Percentiles rank a stretch among this genome's conserved stretches.
phyloP scores from a whole-genome alignment of 1,140 invertebrate species.

The Hylyphantes graminicola region DNA sequence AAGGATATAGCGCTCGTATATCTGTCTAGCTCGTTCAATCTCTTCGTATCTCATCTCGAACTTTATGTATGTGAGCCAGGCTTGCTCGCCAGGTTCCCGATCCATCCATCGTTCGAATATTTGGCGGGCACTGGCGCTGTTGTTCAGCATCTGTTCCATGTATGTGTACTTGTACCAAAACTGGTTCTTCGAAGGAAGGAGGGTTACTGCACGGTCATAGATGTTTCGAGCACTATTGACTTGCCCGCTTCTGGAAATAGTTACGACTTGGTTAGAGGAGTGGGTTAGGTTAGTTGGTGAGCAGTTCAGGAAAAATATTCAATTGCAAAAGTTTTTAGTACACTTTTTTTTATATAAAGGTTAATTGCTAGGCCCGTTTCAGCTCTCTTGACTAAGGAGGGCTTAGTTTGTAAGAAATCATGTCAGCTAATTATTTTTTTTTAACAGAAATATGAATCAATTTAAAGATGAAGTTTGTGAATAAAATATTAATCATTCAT shows the following conservation, averaged over 20 bases:
- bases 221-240: constrained; percentile 99
- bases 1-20: constrained; percentile 88
- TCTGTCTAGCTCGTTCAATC: constrained; percentile 89
- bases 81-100: constrained; percentile 99
- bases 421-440: no score
- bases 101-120: constrained; percentile 99
- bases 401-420: no score
- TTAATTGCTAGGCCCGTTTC: no score
- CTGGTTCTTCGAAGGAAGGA: constrained; percentile 96
- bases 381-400: no score
- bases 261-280: no score
- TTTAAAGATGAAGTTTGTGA: no score
- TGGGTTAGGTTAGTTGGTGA: no score
- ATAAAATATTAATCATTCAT: no score
- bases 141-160: constrained; percentile 97
- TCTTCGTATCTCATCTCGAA: constrained; percentile 99
- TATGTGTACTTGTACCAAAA: constrained; percentile 99
- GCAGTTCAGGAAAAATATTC: no score
- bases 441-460: no score
- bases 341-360: no score
- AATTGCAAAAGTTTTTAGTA: no score
- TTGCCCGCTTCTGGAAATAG: constrained; percentile 70
- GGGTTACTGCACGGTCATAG: constrained; percentile 97
- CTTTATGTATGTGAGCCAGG: constrained; percentile 99
- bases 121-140: constrained; percentile 72